Evolutionary conservation across 1,140 invertebrate species (phyloP).

Genomic region (Mylabris phalerata): DNA sequence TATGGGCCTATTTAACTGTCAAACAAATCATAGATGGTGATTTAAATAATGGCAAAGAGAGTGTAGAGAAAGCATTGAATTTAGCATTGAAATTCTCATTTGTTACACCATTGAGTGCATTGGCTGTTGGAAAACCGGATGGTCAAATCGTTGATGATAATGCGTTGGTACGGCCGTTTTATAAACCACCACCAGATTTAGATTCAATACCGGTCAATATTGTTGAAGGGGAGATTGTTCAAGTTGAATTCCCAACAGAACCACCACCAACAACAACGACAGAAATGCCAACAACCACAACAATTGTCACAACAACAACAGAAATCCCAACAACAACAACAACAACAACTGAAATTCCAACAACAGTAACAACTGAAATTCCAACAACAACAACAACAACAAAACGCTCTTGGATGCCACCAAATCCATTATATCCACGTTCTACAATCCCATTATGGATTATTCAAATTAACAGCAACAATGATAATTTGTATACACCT

Average conservation of each 20-base stretch:
- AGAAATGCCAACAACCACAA: neutral
- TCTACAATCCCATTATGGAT: neutral
- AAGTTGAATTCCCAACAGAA: neutral
- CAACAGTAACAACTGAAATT: neutral
- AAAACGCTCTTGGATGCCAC: neutral
- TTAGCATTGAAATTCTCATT: slow-evolving; percentile 53
- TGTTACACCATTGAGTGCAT: slow-evolving; percentile 58
- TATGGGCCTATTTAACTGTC: slow-evolving; percentile 62
- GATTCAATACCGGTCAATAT: neutral
- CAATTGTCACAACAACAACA: neutral
- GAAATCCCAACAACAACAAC: neutral
- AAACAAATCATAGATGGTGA: slow-evolving; percentile 41
- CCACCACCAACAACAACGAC: neutral
- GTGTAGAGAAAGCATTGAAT: slow-evolving; percentile 18
- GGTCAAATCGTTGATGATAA: neutral
- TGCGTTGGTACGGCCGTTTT: neutral
- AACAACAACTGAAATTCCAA: neutral
- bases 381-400: neutral
- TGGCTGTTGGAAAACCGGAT: slow-evolving; percentile 59
- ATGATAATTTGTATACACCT: neutral
- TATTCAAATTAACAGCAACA: neutral
- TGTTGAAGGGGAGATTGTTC: neutral
- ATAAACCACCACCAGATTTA: neutral
- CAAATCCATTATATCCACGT: neutral
- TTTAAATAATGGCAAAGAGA: slow-evolving; percentile 48